Conservation (phyloP, 2,888 invertebrate genomes). For the Chloromyia formosa region DNA sequence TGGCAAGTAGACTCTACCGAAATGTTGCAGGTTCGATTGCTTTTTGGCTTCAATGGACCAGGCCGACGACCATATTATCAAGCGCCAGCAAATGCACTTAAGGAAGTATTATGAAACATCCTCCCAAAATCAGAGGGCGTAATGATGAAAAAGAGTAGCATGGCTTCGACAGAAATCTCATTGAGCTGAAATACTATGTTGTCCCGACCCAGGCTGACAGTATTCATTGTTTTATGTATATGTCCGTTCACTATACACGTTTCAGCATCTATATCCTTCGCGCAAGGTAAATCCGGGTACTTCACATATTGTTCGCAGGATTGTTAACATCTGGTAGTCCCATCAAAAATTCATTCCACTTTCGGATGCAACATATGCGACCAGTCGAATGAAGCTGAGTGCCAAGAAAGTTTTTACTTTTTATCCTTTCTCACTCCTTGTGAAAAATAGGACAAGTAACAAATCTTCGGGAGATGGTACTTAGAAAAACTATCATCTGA, state of each 20-base stretch:
- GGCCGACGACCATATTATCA: not conserved
- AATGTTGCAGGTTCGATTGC: not conserved
- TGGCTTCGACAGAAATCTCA: constrained; percentile 5
- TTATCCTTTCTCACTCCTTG: not conserved
- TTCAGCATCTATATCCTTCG: not conserved
- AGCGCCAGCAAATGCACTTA: not conserved
- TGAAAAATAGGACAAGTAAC: too few relatives aligned
- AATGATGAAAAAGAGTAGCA: not conserved
- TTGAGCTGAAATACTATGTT: not conserved
- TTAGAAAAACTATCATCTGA: too few relatives aligned
- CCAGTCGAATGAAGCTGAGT: constrained; percentile 16
- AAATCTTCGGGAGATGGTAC: too few relatives aligned
- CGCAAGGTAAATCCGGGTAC: not conserved
- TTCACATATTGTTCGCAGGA: constrained; percentile 33
- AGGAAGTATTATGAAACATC: constrained; percentile 16
- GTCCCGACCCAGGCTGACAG: not conserved
- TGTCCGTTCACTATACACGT: not conserved
- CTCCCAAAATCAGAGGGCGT: not conserved
- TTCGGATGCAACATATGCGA: constrained; percentile 45
- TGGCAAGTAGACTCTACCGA: not conserved
- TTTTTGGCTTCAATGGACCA: not conserved
- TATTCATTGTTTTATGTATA: not conserved
- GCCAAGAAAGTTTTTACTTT: constrained; percentile 38
- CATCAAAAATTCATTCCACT: constrained; percentile 48
- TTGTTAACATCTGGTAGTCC: constrained; percentile 41